These are phyloP conservation scores for Bombylius major DNA, from an alignment of 2,888 invertebrate species.

Conservation along the genomic window DNA sequence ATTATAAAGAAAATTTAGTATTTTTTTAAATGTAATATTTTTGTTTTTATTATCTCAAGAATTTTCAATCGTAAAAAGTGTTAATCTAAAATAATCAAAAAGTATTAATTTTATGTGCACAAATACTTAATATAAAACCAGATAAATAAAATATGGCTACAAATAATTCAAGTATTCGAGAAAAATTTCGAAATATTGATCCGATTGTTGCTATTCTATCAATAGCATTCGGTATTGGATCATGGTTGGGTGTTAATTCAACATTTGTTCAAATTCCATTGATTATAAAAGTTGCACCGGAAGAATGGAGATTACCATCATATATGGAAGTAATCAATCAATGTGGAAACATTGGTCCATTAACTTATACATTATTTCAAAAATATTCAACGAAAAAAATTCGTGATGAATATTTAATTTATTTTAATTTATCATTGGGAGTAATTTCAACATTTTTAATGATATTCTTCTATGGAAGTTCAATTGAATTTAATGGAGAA, in stretches of 20 bases:
- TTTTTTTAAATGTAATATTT: too few species aligned
- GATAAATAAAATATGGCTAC: too few species aligned
- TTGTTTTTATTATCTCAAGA: too few species aligned
- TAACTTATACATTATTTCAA: slow-evolving; percentile 48
- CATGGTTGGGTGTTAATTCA: slow-evolving; percentile 84
- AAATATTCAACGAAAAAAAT: slow-evolving; percentile 37
- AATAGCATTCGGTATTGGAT: slow-evolving; percentile 63
- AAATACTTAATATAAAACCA: too few species aligned
- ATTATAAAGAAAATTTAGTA: too few species aligned
- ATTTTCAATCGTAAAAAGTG: too few species aligned
- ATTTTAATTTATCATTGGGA: slow-evolving; percentile 42
- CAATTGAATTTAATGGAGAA: slow-evolving; percentile 39
- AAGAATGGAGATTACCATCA: slow-evolving; percentile 76
- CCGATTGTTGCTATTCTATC: slow-evolving; percentile 52
- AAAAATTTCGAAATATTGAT: too few species aligned
- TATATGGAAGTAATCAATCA: slow-evolving; percentile 72
- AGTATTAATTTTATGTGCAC: too few species aligned
- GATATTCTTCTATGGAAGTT: slow-evolving; percentile 46
- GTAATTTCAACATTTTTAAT: slow-evolving; percentile 44
- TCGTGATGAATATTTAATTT: slow-evolving; percentile 44
- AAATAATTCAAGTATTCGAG: too few species aligned
- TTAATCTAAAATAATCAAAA: too few species aligned
- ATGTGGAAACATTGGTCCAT: slow-evolving; percentile 69
- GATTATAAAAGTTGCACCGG: slow-evolving; percentile 66
- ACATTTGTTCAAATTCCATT: slow-evolving; percentile 82